A percentile compares a stretch with the other conserved stretches of the same genome.
These are phyloP conservation scores for Masticophis lateralis DNA, from an alignment of 2,797 vertebrate genomes.

Conservation along the genomic window DNA sequence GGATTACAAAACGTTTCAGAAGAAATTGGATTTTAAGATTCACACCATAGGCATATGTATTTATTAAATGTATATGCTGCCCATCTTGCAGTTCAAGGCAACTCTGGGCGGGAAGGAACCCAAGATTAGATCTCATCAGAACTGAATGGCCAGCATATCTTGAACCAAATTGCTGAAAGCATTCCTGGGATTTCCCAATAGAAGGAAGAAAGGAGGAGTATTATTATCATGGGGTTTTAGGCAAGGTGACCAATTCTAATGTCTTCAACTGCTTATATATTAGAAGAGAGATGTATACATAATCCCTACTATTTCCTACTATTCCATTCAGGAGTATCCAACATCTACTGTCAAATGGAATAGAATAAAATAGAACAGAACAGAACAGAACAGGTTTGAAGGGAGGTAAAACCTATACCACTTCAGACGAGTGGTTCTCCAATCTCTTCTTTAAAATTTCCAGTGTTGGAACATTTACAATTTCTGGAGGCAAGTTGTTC, in stretches of 20 bases:
- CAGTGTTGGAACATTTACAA: too few relatives aligned
- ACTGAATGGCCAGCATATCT: background rate
- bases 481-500: too few relatives aligned
- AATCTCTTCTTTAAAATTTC: too few relatives aligned
- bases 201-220: too few relatives aligned
- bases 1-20: background rate
- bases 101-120: background rate
- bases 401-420: too few relatives aligned
- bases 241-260: background rate
- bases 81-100: too few relatives aligned
- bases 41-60: background rate
- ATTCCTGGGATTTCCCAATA: background rate
- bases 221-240: background rate
- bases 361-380: too few relatives aligned
- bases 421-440: too few relatives aligned
- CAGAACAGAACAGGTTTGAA: too few relatives aligned
- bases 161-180: background rate
- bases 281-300: background rate
- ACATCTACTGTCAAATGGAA: background rate
- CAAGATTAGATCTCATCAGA: background rate
- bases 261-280: background rate
- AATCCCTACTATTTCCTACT: background rate
- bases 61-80: too few relatives aligned
- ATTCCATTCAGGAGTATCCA: background rate
- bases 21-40: background rate